Conservation (phyloP, 2,888 invertebrate species). For the Hermaeophaga mercurialis region DNA sequence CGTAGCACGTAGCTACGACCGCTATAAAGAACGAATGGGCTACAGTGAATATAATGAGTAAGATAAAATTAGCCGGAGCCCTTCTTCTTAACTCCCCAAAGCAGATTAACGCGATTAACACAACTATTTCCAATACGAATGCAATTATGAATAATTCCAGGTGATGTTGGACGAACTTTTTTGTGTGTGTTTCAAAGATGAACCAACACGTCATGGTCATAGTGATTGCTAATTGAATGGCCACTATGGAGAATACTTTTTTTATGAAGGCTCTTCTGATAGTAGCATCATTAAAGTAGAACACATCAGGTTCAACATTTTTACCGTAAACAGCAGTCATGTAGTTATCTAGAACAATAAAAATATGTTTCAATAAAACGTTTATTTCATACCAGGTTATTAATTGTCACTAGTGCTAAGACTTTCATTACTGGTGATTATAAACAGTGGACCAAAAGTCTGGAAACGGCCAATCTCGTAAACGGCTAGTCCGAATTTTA, state of each 20-base stretch:
- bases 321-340: background rate
- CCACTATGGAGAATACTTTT: conserved; percentile 82
- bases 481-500: no score
- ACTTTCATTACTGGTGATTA: no score
- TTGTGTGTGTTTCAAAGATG: background rate
- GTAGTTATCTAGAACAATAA: background rate
- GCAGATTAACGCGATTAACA: conserved; percentile 81
- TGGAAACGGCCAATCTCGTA: no score
- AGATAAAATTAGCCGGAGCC: conserved; percentile 84
- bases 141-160: background rate
- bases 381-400: no score
- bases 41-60: conserved; percentile 79
- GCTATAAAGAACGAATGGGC: conserved; percentile 82
- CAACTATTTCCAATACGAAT: conserved; percentile 61
- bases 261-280: conserved; percentile 74
- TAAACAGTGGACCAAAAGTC: no score
- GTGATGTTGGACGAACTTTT: conserved; percentile 1
- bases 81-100: conserved; percentile 80
- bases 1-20: conserved; percentile 67
- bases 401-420: no score
- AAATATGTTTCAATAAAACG: no score
- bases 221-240: conserved; percentile 81
- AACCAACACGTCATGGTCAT: conserved; percentile 66
- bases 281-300: conserved; percentile 67
- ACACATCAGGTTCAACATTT: background rate